A percentile compares a stretch with the other conserved stretches of the same genome.
Conservation (phyloP, 2,888 invertebrate species). For the Saturnia japonica region DNA sequence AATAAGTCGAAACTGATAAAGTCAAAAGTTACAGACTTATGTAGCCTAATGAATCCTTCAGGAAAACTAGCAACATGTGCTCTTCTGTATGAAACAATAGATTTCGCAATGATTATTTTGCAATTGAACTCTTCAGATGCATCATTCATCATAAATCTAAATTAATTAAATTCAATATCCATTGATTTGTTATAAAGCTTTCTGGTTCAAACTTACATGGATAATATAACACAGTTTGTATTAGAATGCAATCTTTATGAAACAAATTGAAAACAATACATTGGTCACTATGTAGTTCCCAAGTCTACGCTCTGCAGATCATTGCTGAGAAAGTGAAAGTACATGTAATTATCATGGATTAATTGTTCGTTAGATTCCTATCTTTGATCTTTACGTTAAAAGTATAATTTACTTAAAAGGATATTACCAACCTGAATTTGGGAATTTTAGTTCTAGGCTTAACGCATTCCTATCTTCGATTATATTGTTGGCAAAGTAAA, state of each 20-base stretch:
- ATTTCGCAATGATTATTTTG: too few relatives aligned
- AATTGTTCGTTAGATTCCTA: conserved; percentile 1
- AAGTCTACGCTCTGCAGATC: neutral
- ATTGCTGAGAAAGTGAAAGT: neutral
- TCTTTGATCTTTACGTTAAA: neutral
- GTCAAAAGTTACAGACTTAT: too few relatives aligned
- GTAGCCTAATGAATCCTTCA: too few relatives aligned
- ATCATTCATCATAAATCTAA: too few relatives aligned
- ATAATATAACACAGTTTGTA: neutral
- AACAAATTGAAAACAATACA: neutral
- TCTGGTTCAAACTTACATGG: neutral
- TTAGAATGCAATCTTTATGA: neutral
- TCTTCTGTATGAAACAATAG: too few relatives aligned
- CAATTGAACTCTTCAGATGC: too few relatives aligned
- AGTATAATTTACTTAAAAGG: neutral
- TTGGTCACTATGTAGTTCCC: neutral
- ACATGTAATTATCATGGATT: neutral
- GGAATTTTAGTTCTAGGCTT: neutral
- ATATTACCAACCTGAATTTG: too few relatives aligned
- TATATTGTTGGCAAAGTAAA: too few relatives aligned
- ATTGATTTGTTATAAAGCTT: neutral
- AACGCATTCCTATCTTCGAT: neutral
- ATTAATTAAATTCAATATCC: too few relatives aligned
- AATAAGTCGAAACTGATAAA: too few relatives aligned
- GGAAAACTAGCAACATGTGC: too few relatives aligned